Conservation (phyloP, 1,140 invertebrate species). For the Heliconius hewitsoni region DNA sequence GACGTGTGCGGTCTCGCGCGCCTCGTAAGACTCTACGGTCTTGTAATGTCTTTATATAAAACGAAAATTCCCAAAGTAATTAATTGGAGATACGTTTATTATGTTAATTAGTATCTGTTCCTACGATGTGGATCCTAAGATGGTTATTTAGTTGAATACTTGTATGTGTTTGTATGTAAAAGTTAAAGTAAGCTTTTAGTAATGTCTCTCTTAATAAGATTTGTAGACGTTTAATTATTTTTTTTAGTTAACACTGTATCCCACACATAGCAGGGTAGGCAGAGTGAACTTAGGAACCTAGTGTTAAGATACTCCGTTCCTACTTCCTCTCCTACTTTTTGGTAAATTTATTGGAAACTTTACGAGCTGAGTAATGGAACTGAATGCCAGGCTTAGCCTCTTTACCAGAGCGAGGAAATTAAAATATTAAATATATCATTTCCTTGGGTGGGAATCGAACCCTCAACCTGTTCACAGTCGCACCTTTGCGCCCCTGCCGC, state of each 20-base stretch:
- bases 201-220: neutral
- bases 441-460: no score
- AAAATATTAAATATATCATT: no score
- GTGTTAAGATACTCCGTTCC: no score
- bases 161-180: neutral
- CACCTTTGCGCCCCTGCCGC: no score
- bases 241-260: no score
- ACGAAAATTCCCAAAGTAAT: neutral
- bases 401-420: no score
- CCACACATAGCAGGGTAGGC: neutral
- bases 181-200: neutral
- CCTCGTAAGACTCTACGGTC: neutral
- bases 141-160: neutral
- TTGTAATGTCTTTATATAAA: neutral
- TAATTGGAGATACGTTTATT: slow-evolving; percentile 5
- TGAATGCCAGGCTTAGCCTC: no score
- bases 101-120: neutral
- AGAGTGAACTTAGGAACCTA: no score
- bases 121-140: neutral
- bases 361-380: no score
- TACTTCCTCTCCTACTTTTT: no score
- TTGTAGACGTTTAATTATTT: neutral
- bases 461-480: no score
- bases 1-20: neutral
- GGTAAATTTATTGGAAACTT: no score